These are phyloP conservation scores for Dasyurus viverrinus DNA, from an alignment of 2,113 vertebrate species.

Conservation along the genomic window DNA sequence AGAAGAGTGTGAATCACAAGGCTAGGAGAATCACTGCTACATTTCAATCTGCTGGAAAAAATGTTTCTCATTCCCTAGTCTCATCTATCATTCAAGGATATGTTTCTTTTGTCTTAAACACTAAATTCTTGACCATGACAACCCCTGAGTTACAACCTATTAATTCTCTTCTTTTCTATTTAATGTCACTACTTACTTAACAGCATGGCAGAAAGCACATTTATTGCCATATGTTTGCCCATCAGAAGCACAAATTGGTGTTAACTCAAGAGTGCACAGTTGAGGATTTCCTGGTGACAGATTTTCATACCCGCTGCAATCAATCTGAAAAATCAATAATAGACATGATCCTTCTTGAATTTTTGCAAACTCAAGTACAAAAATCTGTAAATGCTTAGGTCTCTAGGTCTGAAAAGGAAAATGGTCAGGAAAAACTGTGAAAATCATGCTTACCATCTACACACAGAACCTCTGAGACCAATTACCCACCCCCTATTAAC, in stretches of 20 bases:
- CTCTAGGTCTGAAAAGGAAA: neutral
- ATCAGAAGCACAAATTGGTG: slow-evolving; percentile 46
- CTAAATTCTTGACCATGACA: neutral
- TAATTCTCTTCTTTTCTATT: neutral
- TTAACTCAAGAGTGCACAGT: neutral
- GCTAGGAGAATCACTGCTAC: neutral
- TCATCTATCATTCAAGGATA: neutral
- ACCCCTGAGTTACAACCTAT: neutral
- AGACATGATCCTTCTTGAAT: neutral
- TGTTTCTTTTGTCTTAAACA: neutral
- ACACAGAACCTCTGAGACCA: neutral
- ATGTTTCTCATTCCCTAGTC: neutral
- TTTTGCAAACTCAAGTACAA: neutral
- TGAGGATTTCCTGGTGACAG: neutral
- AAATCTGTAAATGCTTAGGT: neutral
- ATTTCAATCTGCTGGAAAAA: neutral
- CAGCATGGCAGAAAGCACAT: slow-evolving; percentile 43
- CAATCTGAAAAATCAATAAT: slow-evolving; percentile 26
- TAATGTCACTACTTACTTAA: slow-evolving; percentile 39
- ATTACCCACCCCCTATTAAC: neutral
- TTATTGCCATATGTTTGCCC: slow-evolving; percentile 7
- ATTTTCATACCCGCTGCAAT: slow-evolving; percentile 36
- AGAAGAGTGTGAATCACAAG: neutral
- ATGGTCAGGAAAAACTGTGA: neutral
- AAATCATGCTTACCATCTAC: neutral